Base-by-base conservation (phyloP, 2,888 invertebrate genomes). In the Reticulitermes lucifugus region DNA sequence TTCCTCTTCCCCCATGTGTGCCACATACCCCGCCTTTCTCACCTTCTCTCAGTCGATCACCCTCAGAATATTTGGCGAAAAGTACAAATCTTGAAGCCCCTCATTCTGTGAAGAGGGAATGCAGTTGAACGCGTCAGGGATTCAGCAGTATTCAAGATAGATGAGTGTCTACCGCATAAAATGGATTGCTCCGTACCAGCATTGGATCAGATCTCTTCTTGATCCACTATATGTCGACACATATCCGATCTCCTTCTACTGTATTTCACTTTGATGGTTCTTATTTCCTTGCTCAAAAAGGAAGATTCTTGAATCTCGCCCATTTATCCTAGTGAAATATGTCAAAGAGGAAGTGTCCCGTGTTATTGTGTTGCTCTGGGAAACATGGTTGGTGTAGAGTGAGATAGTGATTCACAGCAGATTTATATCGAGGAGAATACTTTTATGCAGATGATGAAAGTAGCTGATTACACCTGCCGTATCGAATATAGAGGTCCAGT, bases 301-400 rank as follows among this genome's bases (percentile, higher is more conserved):
- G 70, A 70, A 70, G 25, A 70, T 10, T 70, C 70, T 70, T 25
- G 70, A 70, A 70, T 70, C 70, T 70, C 70, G 22, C 25, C 70
- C 70, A 70, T 21, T 59, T 59, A 21, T 59, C 55, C 14, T 59
- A 12, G 55, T 59, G 55, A 59, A 59, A 59, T 18, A 59, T 59
- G 55, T 59, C 55, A 21, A 59, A 12, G 14, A 59, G 55, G 55
- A 59, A 59, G 21, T 59, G 3, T 59, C 21, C 55, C 21, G 12
- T 59, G 21, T 59, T 6, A 59, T 18, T 59, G 14, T 21, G 14
- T 59, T 59, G 55, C 14, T 1, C 55, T 12, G 21, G 55, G 21
- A 59, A 59, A 59, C 55, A 18, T 59, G 55, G 55, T 59, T 12
- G 12, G 55, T 59, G 1, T 59, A 59, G 55, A 2, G 55, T 59